A percentile compares a stretch with the other conserved stretches of the same genome.
Evolutionary conservation across 1,140 invertebrate species (phyloP).

Genomic region (Trichoplusia ni): DNA sequence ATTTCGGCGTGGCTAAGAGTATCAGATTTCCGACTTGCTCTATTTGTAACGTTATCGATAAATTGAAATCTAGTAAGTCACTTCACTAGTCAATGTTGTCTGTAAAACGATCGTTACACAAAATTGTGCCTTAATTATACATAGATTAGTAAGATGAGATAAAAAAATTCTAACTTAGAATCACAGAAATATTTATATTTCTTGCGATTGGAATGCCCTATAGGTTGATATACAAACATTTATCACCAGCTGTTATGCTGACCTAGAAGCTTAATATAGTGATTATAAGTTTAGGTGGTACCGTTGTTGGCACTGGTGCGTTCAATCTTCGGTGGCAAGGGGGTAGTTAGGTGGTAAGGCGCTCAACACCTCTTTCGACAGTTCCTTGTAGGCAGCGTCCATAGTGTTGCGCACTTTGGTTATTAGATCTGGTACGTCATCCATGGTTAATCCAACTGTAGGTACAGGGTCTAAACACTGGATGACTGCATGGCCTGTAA

Average conservation of each 20-base stretch:
- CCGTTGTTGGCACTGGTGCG: background rate
- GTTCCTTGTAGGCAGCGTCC: slow-evolving; percentile 84
- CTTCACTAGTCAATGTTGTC: background rate
- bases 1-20: background rate
- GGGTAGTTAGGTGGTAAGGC: slow-evolving; percentile 74
- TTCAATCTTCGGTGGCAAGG: slow-evolving; percentile 57
- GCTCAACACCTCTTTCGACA: slow-evolving; percentile 85
- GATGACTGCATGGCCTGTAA: slow-evolving; percentile 89
- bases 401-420: slow-evolving; percentile 84
- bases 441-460: slow-evolving; percentile 87
- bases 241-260: background rate
- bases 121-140: slow-evolving; percentile 20
- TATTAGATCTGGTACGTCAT: slow-evolving; percentile 88
- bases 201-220: slow-evolving; percentile 26
- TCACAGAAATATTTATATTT: slow-evolving; percentile 29
- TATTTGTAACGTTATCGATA: background rate
- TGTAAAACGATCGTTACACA: background rate
- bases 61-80: slow-evolving; percentile 7
- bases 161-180: slow-evolving; percentile 16
- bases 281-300: slow-evolving; percentile 20
- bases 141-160: slow-evolving; percentile 12
- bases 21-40: background rate
- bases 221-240: slow-evolving; percentile 15
- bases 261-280: slow-evolving; percentile 15
- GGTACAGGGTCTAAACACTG: slow-evolving; percentile 90